Base-by-base conservation (phyloP, 2,797 vertebrate genomes). In the Hyperoplus immaculatus region DNA sequence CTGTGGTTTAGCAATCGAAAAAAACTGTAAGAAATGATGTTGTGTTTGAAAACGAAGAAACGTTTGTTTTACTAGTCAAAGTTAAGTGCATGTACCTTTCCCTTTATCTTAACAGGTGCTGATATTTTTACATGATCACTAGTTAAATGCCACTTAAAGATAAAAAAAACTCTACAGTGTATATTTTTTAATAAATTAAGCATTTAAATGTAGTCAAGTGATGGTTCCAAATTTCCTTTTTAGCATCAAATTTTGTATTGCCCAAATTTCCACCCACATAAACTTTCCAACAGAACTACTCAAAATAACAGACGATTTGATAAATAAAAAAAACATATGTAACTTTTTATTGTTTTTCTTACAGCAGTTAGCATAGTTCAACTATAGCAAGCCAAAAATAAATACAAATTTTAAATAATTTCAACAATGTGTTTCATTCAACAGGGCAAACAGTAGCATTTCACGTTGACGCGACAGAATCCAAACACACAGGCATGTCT, bases 381-480 rank as follows among this genome's bases (percentile, higher is more conserved):
- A 91, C 88, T 90, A 89, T 89, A 92, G 92, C 91, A 93, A 93
- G 93, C 93, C 88, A 89, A 93, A 94, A 94, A 94, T 94, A 94
- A 94, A 95, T 94, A 95, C 80, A 90, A 91, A 92, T 89, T 90
- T 94, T 93, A 94, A 94, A 94, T 94, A 92, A 92, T 93, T 93
- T 91, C 78, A 89, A 91, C 89, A 92, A 84, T 81, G 83, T 84
- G 76, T 91, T 87, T 94, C 79, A 92, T 94, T 90, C 76, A 87
- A 91, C 82, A 77, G 83, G 87, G 87, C 80, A 78, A 29, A 91
- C 92, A 93, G 88, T 94, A 94, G 92, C 90, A 87, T 90, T 85
- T 91, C 88, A 91, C 88, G 66, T 89, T 77, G 89, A 82, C 29
- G 9, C 80, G 82, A 74, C 75, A 78, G 51, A 88, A 67, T 89